A percentile compares a stretch with the other conserved stretches of the same genome.
Evolutionary conservation across 2,888 invertebrate genomes (phyloP).

Genomic region (Cyclophora albipunctata): DNA sequence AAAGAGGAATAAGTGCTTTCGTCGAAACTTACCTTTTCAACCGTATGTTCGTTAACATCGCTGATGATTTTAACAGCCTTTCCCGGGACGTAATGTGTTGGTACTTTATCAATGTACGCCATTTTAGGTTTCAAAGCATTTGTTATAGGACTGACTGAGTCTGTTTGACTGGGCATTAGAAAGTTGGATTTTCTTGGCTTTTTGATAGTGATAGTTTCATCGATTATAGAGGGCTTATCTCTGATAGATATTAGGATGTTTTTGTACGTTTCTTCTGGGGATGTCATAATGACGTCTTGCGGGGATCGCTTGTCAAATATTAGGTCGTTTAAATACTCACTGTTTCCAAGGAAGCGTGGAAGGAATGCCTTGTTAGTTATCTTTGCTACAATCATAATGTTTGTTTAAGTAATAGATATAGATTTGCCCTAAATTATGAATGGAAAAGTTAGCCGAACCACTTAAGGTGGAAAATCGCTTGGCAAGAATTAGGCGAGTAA

Average conservation of each 20-base stretch:
- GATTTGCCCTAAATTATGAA: no score
- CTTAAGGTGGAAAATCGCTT: no score
- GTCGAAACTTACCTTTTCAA: constrained; percentile 54
- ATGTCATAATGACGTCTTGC: constrained; percentile 68
- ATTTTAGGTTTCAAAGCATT: constrained; percentile 53
- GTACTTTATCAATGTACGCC: constrained; percentile 59
- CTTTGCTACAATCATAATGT: constrained; percentile 6
- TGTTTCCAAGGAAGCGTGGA: constrained; percentile 46
- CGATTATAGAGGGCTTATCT: constrained; percentile 52
- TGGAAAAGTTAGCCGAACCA: no score
- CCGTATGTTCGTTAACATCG: constrained; percentile 57
- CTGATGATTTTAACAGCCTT: constrained; percentile 84
- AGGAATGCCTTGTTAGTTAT: constrained; percentile 23
- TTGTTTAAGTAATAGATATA: no score
- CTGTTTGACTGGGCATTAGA: constrained; percentile 50
- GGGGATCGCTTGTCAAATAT: constrained; percentile 56
- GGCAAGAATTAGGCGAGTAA: no score
- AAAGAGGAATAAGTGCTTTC: constrained; percentile 60
- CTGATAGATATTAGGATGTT: constrained; percentile 61
- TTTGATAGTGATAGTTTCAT: constrained; percentile 56
- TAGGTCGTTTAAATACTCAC: constrained; percentile 67
- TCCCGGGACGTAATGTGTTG: constrained; percentile 75
- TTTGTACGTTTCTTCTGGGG: constrained; percentile 64
- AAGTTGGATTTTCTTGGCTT: constrained; percentile 50
- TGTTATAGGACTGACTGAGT: constrained; percentile 46